A percentile compares a stretch with the other conserved stretches of the same genome.
These are phyloP conservation scores for Montipora cactus DNA, from an alignment of 64 coral and sea anemone genomes.

Conservation along the genomic window DNA sequence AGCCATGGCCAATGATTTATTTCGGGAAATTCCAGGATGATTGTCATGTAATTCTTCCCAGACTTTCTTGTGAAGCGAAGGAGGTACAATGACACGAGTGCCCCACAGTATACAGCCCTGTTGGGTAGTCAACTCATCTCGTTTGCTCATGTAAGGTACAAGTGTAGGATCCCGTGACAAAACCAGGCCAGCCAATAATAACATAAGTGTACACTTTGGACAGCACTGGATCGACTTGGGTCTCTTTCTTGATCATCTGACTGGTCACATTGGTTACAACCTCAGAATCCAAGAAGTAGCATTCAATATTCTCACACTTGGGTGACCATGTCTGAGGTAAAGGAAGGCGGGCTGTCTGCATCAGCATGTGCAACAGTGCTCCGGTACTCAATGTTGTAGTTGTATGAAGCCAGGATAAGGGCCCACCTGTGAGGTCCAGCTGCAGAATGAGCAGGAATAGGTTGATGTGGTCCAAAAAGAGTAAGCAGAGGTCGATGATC, in stretches of 20 bases:
- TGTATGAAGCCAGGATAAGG: conserved; percentile 23
- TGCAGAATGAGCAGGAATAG: conserved; percentile 56
- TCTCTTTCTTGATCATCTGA: conserved; percentile 68
- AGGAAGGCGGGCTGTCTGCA: conserved; percentile 15
- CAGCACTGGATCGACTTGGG: too few species aligned
- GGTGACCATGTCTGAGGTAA: conserved; percentile 66
- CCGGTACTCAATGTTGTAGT: not conserved
- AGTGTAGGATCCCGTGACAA: too few species aligned
- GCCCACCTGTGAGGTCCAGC: conserved; percentile 57
- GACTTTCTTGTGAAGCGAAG: too few species aligned
- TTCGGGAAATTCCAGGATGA: too few species aligned
- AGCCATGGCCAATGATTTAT: too few species aligned
- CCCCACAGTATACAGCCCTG: too few species aligned
- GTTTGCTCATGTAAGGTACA: too few species aligned
- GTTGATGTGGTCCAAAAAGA: conserved; percentile 26
- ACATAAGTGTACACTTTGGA: too few species aligned
- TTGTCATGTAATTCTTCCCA: too few species aligned
- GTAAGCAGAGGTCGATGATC: conserved; percentile 59
- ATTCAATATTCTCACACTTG: conserved; percentile 1
- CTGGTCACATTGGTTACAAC: conserved; percentile 52
- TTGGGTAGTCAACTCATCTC: too few species aligned
- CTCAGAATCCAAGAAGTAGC: conserved; percentile 53
- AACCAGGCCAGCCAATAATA: too few species aligned
- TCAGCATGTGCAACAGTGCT: not conserved
- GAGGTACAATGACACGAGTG: too few species aligned